Evolutionary conservation across 2,888 invertebrate genomes (phyloP).

Genomic region (Caenorhabditis wallacei): DNA sequence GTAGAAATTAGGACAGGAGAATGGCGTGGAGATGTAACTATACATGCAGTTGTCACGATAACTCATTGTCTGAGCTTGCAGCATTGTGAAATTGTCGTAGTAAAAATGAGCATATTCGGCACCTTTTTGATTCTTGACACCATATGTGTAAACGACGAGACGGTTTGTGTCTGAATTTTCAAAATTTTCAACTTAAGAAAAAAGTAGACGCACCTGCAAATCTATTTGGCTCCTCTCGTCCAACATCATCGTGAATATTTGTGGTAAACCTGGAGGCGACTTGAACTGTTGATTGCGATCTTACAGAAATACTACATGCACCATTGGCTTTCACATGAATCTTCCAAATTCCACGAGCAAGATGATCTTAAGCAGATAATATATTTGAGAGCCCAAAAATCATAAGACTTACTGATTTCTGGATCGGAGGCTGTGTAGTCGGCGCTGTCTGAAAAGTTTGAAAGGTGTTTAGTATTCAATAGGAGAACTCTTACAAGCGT

Average conservation of each 20-base stretch:
- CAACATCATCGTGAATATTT: slow-evolving; percentile 70
- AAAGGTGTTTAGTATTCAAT: no score
- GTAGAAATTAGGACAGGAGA: slow-evolving; percentile 63
- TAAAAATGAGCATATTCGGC: slow-evolving; percentile 76
- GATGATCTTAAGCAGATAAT: slow-evolving; percentile 45
- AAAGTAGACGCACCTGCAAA: not conserved
- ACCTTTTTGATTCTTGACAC: slow-evolving; percentile 49
- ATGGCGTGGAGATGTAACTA: slow-evolving; percentile 71
- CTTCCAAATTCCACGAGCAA: slow-evolving; percentile 73
- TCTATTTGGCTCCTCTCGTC: slow-evolving; percentile 61
- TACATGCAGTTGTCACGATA: slow-evolving; percentile 69
- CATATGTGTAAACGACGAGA: slow-evolving; percentile 67
- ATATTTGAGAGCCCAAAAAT: not conserved
- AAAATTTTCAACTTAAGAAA: no score
- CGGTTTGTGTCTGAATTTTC: slow-evolving; percentile 61
- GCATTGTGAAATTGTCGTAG: slow-evolving; percentile 64
- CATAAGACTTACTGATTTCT: slow-evolving; percentile 34
- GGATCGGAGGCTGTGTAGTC: slow-evolving; percentile 55
- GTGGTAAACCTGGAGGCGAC: slow-evolving; percentile 67
- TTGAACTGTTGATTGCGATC: slow-evolving; percentile 68
- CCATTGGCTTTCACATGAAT: slow-evolving; percentile 65
- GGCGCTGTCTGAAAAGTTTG: slow-evolving; percentile 52
- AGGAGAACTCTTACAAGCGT: slow-evolving; percentile 53
- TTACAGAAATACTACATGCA: slow-evolving; percentile 59
- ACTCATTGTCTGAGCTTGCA: slow-evolving; percentile 56